Base-by-base conservation (phyloP, 2,888 invertebrate genomes). In the Lithophane socia region DNA sequence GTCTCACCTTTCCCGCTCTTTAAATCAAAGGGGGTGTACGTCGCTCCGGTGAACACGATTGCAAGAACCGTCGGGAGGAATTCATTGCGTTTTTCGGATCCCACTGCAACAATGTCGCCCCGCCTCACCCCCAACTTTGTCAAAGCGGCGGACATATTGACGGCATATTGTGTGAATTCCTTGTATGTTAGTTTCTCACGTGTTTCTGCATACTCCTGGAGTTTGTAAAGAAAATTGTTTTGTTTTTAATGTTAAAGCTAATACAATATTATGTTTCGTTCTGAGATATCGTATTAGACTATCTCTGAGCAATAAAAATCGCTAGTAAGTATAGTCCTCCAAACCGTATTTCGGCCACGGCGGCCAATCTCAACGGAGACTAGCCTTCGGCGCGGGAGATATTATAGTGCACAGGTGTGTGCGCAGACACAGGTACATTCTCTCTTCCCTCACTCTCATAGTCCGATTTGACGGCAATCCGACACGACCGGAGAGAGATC, bases 31-130 rank as follows among this genome's bases (percentile, higher is more conserved):
- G 93, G 92, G 52, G 93, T 94, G 85, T 92, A 94, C 37, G 92
- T 91, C 71, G 94, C 94, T 44, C 95, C 95, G 12, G 93, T 90
- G 80, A 94, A 97, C 86, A 97, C 93, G 44, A 97, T 94, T 21
- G 97, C 97, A 68, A 97, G 93, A 42, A 97, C 92, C 21, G 97
- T 95, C 66, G 97, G 92, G 69, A 96, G 90, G 89, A 97, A 97
- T 87, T 97, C 97, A 74, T 97, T 91, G 86, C 97, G 95, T 92
- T 97, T 97, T 91, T 97, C 97, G 72, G 97, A 96, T 73, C 97
- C 97, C 75, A 97, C 92, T 37, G 97, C 97, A 78, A 97, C 94
- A 42, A 94, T 93, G 85, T 97, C 97, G 9, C 97, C 97, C 75
- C 92, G 91, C 66, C 90, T 90, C 37, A 97, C 91, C 18, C 97